phyloP scores from a whole-genome alignment of 2,797 vertebrate species.

The Myripristis murdjan region DNA sequence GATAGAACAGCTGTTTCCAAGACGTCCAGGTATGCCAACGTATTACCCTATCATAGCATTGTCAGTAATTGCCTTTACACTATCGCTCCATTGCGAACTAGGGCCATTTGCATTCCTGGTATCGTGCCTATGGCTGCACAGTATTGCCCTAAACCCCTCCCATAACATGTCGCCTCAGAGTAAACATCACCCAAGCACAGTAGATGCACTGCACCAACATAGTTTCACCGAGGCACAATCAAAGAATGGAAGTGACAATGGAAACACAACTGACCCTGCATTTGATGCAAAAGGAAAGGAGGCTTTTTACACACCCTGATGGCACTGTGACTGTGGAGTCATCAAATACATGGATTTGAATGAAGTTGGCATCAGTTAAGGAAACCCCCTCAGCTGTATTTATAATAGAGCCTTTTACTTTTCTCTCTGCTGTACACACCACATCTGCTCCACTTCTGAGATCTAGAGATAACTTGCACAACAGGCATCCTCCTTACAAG shows the following conservation, averaged over 20 bases:
- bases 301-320: background rate
- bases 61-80: too few relatives aligned
- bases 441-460: background rate
- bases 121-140: too few relatives aligned
- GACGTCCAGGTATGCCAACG: slow-evolving; percentile 78
- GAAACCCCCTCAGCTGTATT: background rate
- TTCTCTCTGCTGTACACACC: background rate
- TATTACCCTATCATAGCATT: background rate
- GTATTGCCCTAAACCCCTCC: too few relatives aligned
- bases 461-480: slow-evolving; percentile 11
- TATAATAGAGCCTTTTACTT: background rate
- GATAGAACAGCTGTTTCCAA: slow-evolving; percentile 60
- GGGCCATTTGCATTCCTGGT: too few relatives aligned
- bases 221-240: too few relatives aligned
- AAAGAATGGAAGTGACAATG: too few relatives aligned
- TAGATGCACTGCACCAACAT: too few relatives aligned
- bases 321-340: background rate
- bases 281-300: background rate
- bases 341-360: background rate
- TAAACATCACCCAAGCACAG: too few relatives aligned
- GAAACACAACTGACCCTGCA: too few relatives aligned
- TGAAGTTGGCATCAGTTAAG: background rate
- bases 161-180: too few relatives aligned
- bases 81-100: too few relatives aligned
- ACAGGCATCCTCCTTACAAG: slow-evolving; percentile 21